Evolutionary conservation across 1,140 invertebrate species (phyloP), one percentile per base, ranked within the genome.

Genomic region (Amphibalanus amphitrite): DNA sequence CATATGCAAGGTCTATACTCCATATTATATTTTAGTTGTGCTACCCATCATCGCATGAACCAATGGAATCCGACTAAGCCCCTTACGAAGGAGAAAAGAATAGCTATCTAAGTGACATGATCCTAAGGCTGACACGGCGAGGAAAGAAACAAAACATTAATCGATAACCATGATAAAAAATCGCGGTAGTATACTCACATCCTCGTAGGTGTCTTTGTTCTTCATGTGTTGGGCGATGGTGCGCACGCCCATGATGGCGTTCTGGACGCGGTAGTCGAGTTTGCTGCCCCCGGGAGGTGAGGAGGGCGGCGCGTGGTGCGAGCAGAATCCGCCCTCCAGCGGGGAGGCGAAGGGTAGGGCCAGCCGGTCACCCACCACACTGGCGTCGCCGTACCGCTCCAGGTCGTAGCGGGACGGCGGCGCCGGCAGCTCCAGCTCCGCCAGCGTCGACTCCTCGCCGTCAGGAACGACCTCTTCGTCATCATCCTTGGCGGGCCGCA

Each of bases 151-250:
- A n/a, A n/a, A n/a, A n/a, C n/a, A n/a, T n/a, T n/a, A n/a, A n/a
- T n/a, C n/a, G n/a, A n/a, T n/a, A n/a, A n/a, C n/a, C n/a, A n/a
- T n/a, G n/a, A n/a, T n/a, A n/a, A n/a, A n/a, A n/a, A n/a, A n/a
- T n/a, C n/a, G n/a, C n/a, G n/a, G 47, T 0, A 38, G 28, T 69
- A 76, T 71, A 89, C 90, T 91, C 83, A 94, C 92, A 81, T 88
- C 91, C 80, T 93, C 91, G 79, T 94, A 95, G 79, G 90, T 91
- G 82, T 95, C 92, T 81, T 93, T 92, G 82, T 95, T 95, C 81
- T 88, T 91, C 78, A 93, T 90, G 80, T 94, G 92, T 82, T 95
- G 92, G 79, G 92, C 92, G 82, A 95, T 93, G 81, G 95, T 95
- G 79, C 89, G 87, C 69, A 92, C 90, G 75, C 91, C 90, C 79